Evolutionary conservation across 2,888 invertebrate species (phyloP).

Genomic region (Campoplex capitator): DNA sequence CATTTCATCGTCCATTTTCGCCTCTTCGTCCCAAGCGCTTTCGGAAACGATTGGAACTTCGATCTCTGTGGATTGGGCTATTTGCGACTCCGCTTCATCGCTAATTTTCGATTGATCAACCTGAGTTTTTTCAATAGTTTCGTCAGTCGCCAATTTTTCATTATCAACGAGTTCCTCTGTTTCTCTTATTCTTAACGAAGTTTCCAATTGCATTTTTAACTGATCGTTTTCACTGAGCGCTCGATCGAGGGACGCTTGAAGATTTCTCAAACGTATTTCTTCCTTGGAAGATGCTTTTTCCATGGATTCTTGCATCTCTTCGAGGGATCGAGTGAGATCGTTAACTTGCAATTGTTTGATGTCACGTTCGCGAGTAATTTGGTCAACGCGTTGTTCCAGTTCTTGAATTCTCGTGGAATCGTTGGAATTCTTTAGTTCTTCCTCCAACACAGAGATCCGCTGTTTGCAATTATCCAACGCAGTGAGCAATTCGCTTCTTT

Average conservation of each 20-base stretch:
- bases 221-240: slow-evolving; percentile 66
- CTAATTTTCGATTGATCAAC: slow-evolving; percentile 20
- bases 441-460: slow-evolving; percentile 72
- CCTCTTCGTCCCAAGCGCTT: slow-evolving; percentile 83
- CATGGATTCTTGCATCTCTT: slow-evolving; percentile 69
- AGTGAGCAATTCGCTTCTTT: slow-evolving; percentile 70
- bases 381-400: slow-evolving; percentile 70
- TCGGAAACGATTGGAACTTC: slow-evolving; percentile 84
- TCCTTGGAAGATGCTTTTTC: slow-evolving; percentile 47
- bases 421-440: slow-evolving; percentile 67
- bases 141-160: slow-evolving; percentile 23
- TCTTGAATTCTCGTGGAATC: slow-evolving; percentile 72
- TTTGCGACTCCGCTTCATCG: slow-evolving; percentile 2
- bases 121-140: slow-evolving; percentile 15
- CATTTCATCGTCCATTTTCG: slow-evolving; percentile 86
- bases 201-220: slow-evolving; percentile 40
- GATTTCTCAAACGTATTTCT: slow-evolving; percentile 59
- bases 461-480: slow-evolving; percentile 70
- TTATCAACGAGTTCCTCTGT: slow-evolving; percentile 7
- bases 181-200: slow-evolving; percentile 8
- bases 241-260: slow-evolving; percentile 71
- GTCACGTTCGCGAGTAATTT: slow-evolving; percentile 73
- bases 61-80: neutral
- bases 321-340: slow-evolving; percentile 73
- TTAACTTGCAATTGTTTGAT: slow-evolving; percentile 76